Evolutionary conservation across 2,888 invertebrate genomes (phyloP).

Genomic region (Rhamnusium bicolor): DNA sequence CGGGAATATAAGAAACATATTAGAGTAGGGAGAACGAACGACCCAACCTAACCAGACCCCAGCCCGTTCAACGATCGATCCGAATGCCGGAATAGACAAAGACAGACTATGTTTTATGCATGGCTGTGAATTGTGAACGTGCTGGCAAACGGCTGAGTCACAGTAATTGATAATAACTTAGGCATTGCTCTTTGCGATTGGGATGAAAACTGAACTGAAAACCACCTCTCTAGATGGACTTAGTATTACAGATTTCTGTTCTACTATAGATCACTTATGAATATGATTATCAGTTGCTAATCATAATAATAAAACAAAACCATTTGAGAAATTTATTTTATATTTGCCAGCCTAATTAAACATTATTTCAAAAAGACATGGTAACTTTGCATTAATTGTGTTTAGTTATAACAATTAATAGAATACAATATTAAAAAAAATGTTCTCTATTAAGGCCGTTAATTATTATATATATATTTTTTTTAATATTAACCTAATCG

Average conservation of each 20-base stretch:
- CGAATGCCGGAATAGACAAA: constrained; percentile 72
- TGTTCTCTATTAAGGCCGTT: too few species aligned
- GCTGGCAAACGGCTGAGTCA: constrained; percentile 71
- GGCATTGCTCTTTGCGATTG: constrained; percentile 67
- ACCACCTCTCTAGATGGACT: constrained; percentile 53
- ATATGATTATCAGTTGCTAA: neutral
- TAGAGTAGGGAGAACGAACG: constrained; percentile 69
- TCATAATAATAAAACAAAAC: constrained; percentile 12
- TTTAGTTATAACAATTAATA: too few species aligned
- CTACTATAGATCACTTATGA: constrained; percentile 11
- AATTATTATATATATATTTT: too few species aligned
- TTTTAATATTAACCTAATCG: too few species aligned
- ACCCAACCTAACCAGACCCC: constrained; percentile 71
- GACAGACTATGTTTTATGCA: constrained; percentile 70
- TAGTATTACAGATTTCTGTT: constrained; percentile 52
- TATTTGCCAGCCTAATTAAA: too few species aligned
- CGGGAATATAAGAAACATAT: constrained; percentile 66
- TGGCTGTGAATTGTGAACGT: constrained; percentile 69
- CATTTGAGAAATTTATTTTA: neutral
- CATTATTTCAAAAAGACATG: too few species aligned
- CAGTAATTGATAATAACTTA: constrained; percentile 72
- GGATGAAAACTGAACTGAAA: constrained; percentile 60
- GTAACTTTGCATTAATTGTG: too few species aligned
- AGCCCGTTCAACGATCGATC: constrained; percentile 67
- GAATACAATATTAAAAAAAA: too few species aligned